phyloP scores from a whole-genome alignment of 2,888 invertebrate species.

The Scrobipalpa costella region DNA sequence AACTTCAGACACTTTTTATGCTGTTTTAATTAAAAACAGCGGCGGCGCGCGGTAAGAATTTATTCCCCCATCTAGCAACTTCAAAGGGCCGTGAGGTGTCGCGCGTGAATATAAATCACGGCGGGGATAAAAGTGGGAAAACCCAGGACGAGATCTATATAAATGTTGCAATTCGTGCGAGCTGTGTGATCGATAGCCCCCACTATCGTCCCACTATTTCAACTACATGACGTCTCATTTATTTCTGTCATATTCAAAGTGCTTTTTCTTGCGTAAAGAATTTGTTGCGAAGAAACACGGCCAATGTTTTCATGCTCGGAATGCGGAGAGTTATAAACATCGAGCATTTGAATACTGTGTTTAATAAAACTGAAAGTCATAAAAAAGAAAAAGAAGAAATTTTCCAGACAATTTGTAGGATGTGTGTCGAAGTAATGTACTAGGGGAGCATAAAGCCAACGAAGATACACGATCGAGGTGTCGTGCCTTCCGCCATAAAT shows the following conservation, averaged over 20 bases:
- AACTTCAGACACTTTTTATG: constrained; percentile 58
- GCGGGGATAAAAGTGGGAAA: constrained; percentile 65
- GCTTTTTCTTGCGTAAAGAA: constrained; percentile 52
- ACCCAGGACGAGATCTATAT: constrained; percentile 63
- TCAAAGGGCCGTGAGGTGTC: constrained; percentile 77
- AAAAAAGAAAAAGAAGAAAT: constrained; percentile 38
- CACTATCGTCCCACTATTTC: constrained; percentile 68
- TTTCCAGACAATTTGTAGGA: constrained; percentile 36
- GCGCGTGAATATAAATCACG: constrained; percentile 72
- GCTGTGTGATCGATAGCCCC: constrained; percentile 67
- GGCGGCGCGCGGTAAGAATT: constrained; percentile 61
- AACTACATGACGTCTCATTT: constrained; percentile 69
- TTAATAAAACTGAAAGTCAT: constrained; percentile 46
- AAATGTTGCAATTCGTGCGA: constrained; percentile 71
- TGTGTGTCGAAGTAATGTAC: constrained; percentile 38
- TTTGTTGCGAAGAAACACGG: constrained; percentile 46
- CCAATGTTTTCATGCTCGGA: constrained; percentile 46
- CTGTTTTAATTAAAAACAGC: constrained; percentile 75
- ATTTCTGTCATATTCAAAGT: constrained; percentile 66
- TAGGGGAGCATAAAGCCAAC: constrained; percentile 51
- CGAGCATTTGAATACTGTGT: constrained; percentile 35
- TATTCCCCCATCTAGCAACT: constrained; percentile 67
- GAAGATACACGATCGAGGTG: constrained; percentile 56
- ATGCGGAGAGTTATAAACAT: constrained; percentile 47
- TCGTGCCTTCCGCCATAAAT: constrained; percentile 63